Evolutionary conservation across 92 coral and sea anemone genomes (phyloP), one percentile per base, ranked within the genome.

Genomic region (Zoanthus sansibaricus): DNA sequence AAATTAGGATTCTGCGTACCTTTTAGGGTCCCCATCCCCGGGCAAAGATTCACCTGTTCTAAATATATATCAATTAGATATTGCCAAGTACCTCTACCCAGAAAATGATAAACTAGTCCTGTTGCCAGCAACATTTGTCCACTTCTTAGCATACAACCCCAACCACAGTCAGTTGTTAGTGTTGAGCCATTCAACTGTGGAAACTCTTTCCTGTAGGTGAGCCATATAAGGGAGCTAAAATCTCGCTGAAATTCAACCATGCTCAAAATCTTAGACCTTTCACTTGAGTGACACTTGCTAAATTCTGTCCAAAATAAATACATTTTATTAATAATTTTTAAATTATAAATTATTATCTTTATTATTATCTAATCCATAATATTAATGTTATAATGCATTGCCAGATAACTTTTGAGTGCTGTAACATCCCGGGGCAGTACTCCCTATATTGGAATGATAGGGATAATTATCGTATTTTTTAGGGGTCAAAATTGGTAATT

Each of bases 101-200:
- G 95, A 62, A 97, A 92, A 76, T 95, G 95, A 87, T 93, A 97
- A 48, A 90, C 92, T 17, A 97, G 90, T 3, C 99, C 99, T 68
- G 98, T 93, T 44, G 99, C 99, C 56, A 97, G 78, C 99, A 97
- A 92, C 99, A 97, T 97, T 71, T 97, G 99, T 3, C 98, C 99
- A 86, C 99, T 97, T 42, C 99, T 89, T n/a, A 97, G 62, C 99
- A 97, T 97, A 33, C 99, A 97, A 10, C 99, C 99, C 99, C 99
- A 97, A 21, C 99, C 99, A 87, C 98, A 95, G 86, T 97, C 99
- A 45, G 99, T 92, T 13, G 99, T 97, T 76, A 93, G 82, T 5
- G 92, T 87, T 3, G 98, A 97, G 20, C 92, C 97, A 58, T 94
- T 95, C 56, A 97, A 73, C 90, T 97, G 99, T 1, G 98, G 94